Percentiles rank a stretch among this genome's conserved stretches.
phyloP scores from a whole-genome alignment of 2,113 vertebrate species.

The Semnornis frantzii region DNA sequence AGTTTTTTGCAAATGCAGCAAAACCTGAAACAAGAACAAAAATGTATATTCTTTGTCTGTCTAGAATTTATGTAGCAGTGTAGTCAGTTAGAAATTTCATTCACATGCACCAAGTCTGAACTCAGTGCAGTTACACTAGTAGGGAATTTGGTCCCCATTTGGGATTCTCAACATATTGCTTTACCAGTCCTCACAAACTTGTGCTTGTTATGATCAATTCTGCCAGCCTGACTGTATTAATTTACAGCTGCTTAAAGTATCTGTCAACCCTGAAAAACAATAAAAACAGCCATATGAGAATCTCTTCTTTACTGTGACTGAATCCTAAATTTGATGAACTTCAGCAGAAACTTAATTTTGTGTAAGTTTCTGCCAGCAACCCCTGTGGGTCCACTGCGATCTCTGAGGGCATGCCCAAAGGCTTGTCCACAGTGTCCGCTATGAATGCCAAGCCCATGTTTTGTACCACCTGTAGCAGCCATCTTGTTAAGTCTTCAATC shows the following conservation, averaged over 20 bases:
- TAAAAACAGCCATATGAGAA: background rate
- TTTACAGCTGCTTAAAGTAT: background rate
- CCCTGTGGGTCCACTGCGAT: rapidly evolving
- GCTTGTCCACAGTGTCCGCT: rapidly evolving
- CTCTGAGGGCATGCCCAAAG: background rate
- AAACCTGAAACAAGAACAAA: background rate
- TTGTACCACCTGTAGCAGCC: background rate
- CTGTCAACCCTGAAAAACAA: background rate
- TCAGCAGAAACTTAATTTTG: background rate
- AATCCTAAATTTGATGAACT: background rate
- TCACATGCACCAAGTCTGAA: background rate
- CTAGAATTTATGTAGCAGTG: background rate
- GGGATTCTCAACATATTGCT: background rate
- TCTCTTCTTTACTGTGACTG: background rate
- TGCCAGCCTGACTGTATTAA: background rate
- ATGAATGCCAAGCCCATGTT: rapidly evolving
- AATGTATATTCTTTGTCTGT: background rate
- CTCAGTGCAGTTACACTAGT: background rate
- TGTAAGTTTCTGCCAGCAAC: background rate
- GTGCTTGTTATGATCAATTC: background rate
- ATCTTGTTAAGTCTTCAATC: background rate
- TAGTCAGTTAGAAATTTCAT: background rate
- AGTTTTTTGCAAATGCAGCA: background rate
- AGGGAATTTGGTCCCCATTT: background rate
- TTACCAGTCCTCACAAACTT: background rate